A percentile compares a stretch with the other conserved stretches of the same genome.
Evolutionary conservation across 2,888 invertebrate species (phyloP).

Genomic region (Cheilosia vulpina): DNA sequence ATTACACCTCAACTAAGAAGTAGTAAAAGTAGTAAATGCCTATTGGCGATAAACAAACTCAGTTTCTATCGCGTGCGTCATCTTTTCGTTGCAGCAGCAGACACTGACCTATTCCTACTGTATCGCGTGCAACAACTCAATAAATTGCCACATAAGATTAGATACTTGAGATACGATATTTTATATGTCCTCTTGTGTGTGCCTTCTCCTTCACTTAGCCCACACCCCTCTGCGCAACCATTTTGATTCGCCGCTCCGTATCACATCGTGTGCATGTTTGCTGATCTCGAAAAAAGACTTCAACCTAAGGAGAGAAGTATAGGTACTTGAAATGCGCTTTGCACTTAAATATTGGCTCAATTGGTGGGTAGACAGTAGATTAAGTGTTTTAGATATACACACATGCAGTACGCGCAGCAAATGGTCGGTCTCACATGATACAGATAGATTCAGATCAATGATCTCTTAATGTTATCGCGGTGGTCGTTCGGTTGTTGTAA

Average conservation of each 20-base stretch:
- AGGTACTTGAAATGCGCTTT: conserved; percentile 63
- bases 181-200: conserved; percentile 45
- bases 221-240: not conserved
- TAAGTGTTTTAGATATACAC: conserved; percentile 68
- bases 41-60: conserved; percentile 33
- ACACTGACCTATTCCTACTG: conserved; percentile 75
- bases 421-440: conserved; percentile 47
- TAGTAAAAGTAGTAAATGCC: conserved; percentile 35
- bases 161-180: conserved; percentile 70
- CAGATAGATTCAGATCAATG: conserved; percentile 70
- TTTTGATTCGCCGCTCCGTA: not conserved
- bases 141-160: conserved; percentile 69
- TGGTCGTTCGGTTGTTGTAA: conserved; percentile 49
- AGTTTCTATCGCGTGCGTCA: conserved; percentile 61
- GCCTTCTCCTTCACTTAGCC: not conserved
- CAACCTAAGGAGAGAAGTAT: conserved; percentile 30
- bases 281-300: conserved; percentile 50
- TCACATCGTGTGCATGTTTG: conserved; percentile 38
- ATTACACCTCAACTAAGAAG: conserved; percentile 62
- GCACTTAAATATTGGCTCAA: conserved; percentile 71
- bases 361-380: conserved; percentile 74
- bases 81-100: conserved; percentile 41
- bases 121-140: conserved; percentile 72
- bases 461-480: conserved; percentile 70
- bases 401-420: conserved; percentile 9